Evolutionary conservation across 1,140 invertebrate genomes (phyloP), one percentile per base, ranked within the genome.

Genomic region (Ganaspis sp.): DNA sequence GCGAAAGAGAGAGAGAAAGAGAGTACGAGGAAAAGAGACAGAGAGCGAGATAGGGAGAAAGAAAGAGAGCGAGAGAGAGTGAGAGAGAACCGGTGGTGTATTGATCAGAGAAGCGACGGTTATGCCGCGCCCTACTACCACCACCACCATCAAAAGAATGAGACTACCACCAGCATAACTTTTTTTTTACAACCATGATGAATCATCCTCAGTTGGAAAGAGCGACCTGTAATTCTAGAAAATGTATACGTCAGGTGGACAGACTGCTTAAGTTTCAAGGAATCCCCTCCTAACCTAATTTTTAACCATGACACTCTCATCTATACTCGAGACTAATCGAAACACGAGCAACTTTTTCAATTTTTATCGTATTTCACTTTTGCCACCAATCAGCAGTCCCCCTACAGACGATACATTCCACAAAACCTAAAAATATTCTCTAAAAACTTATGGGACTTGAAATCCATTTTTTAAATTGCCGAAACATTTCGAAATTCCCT

Each of bases 61-160:
- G 73, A 80, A 70, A 77, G 76, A 78, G 38, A 40, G 38, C 4
- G 11, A 40, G 38, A 11, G 12, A 40, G 38, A 40, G 38, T 72
- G 79, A 75, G 76, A 79, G 76, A 83, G 70, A 80, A 75, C 83
- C 77, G 83, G 78, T 81, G 82, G 80, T 75, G 85, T 88, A 88
- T 88, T 88, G 87, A 88, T 88, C 84, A 87, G 84, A 86, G 85
- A 87, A 86, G 86, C 86, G 81, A 85, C 79, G 84, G 84, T 84
- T 86, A 87, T 87, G 86, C 86, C 87, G 86, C 87, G 83, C 87
- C 87, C 87, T 88, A 86, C 87, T 82, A 86, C 82, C 86, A 85
- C 85, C 83, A 84, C 81, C 69, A 79, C 69, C 72, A 42, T 45
- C 70, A 80, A 80, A 72, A 82, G 78, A 72, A 45, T 58, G 40